Evolutionary conservation across 2,888 invertebrate species (phyloP), one percentile per base, ranked within the genome.

Genomic region (Xanthorhoe designata): DNA sequence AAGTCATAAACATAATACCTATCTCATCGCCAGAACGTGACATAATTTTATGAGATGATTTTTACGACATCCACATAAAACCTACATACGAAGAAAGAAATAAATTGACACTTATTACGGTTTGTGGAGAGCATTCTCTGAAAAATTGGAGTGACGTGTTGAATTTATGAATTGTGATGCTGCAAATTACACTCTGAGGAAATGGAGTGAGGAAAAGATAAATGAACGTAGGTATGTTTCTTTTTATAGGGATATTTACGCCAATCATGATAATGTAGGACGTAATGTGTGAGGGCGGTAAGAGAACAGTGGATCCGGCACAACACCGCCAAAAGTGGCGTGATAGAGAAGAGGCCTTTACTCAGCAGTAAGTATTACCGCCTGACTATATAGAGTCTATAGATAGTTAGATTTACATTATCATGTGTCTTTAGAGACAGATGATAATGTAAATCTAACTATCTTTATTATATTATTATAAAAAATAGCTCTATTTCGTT

Each of bases 51-150:
- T 61, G 61, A 63, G 53, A 63, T 63, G 61, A 58, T 66, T 64
- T 32, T 67, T 68, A 68, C 61, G 59, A 53, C 61, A 52, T 61
- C 55, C 55, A 61, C 53, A 54, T 42, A 24, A 52, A 65, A 57
- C 65, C n/a, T 32, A 52, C 8, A 32, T n/a, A 53, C 35, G 38
- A 53, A 55, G 64, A 69, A 68, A 69, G 45, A 63, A 55, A 68
- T 69, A 68, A 68, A 69, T 69, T 69, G 68, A 42, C 66, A 68
- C 62, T 60, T 72, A 69, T 66, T 52, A 64, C 32, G 50, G 63
- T 66, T 69, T 35, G 17, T 18, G 19, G 60, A 60, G 59, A 56
- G 57, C 53, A 63, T 61, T 61, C 47, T 47, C 42, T 61, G 61
- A 65, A n/a, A 47, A 61, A 60, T 56, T 42, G 52, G 55, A 52